These are phyloP conservation scores for Potorous gilbertii DNA, from an alignment of 2,797 vertebrate species.

Conservation along the genomic window DNA sequence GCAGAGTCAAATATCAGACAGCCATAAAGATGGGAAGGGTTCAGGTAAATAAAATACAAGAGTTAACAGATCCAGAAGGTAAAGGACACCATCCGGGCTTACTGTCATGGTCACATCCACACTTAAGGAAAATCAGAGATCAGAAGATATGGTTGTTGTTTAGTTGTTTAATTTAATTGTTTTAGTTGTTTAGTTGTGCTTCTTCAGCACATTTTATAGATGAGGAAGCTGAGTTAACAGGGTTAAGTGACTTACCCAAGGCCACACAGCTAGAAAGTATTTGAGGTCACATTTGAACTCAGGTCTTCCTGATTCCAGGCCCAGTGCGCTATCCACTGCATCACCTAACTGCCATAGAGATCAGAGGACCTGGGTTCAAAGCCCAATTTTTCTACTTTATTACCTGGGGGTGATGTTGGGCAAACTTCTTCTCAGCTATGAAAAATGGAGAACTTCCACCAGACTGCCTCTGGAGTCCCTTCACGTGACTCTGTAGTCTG, in stretches of 20 bases:
- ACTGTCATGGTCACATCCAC: neutral
- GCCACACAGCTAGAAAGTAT: neutral
- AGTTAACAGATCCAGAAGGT: neutral
- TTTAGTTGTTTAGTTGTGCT: too few relatives aligned
- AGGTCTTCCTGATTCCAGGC: neutral
- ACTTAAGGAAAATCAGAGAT: neutral
- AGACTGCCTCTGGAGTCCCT: neutral
- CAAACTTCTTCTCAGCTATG: neutral
- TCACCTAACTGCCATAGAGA: neutral
- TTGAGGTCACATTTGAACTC: neutral
- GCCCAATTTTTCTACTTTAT: neutral
- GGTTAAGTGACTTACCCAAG: neutral
- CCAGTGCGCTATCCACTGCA: neutral
- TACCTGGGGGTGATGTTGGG: neutral
- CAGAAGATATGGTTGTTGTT: neutral
- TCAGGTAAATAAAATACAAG: neutral
- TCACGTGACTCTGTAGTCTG: neutral
- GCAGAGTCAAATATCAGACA: neutral
- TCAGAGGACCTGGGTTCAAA: neutral
- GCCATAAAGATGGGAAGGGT: neutral
- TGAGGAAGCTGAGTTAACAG: neutral
- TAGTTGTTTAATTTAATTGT: too few relatives aligned
- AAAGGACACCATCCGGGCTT: neutral
- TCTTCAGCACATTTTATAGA: neutral
- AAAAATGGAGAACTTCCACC: neutral